These are phyloP conservation scores for Panurus biarmicus DNA, from an alignment of 2,113 vertebrate species.

Conservation along the genomic window DNA sequence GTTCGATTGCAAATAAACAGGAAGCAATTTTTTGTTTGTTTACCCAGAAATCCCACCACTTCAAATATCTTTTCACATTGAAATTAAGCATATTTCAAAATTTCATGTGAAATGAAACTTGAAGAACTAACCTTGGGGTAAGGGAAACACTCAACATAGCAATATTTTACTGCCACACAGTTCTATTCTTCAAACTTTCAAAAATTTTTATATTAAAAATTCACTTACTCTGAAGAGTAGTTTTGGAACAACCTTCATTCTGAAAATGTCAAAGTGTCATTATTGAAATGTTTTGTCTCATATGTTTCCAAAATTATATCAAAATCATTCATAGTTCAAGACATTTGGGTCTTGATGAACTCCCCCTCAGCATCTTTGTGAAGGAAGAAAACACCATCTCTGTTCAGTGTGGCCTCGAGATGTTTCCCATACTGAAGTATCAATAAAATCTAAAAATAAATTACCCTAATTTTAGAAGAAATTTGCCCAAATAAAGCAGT, in stretches of 20 bases:
- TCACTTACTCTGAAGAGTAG: background rate
- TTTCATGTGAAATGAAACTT: background rate
- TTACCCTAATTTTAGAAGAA: background rate
- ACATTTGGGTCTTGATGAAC: background rate
- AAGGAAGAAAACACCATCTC: background rate
- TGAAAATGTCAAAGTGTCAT: background rate
- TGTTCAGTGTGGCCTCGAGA: background rate
- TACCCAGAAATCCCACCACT: background rate
- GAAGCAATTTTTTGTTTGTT: background rate
- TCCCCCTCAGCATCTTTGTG: background rate
- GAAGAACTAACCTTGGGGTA: background rate
- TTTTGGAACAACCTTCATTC: background rate
- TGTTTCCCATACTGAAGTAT: background rate
- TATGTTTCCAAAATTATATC: background rate
- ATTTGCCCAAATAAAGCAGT: background rate
- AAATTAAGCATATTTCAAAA: background rate
- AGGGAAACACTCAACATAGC: background rate
- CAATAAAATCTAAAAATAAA: background rate
- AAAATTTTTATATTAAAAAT: background rate
- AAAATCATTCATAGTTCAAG: background rate
- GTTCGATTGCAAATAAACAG: background rate
- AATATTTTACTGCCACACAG: background rate
- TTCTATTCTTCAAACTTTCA: background rate
- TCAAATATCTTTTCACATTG: background rate
- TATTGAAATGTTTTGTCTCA: background rate